Evolutionary conservation across 37 sponge, comb jelly and placozoan species (phyloP).

Genomic region (Chondrosia reniformis): DNA sequence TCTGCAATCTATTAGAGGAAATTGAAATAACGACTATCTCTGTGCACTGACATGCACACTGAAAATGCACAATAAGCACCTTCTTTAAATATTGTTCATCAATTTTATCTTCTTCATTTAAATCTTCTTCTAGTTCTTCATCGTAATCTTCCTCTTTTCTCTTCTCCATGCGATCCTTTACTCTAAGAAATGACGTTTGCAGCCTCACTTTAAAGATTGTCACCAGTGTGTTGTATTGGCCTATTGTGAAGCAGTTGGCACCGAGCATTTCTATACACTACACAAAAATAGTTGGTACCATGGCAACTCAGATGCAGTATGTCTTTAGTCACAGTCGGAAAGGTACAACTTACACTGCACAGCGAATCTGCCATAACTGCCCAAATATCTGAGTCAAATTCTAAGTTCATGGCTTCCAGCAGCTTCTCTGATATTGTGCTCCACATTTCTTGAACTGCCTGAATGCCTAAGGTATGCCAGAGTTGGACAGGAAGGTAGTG

Average conservation of each 20-base stretch:
- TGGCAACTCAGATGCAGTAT: no score
- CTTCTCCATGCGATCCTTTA: constrained; percentile 66
- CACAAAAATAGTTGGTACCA: background rate
- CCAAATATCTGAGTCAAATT: constrained; percentile 86
- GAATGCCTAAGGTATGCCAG: constrained; percentile 28
- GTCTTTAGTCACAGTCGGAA: no score
- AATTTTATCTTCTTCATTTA: constrained; percentile 81
- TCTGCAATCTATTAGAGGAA: constrained; percentile 66
- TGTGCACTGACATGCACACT: background rate
- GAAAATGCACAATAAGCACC: background rate
- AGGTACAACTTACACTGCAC: constrained; percentile 71
- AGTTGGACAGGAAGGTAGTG: background rate
- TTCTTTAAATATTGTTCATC: constrained; percentile 81
- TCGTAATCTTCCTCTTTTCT: constrained; percentile 95
- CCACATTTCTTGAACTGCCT: constrained; percentile 78
- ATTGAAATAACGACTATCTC: background rate
- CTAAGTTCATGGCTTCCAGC: constrained; percentile 78
- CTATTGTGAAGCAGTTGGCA: constrained; percentile 82
- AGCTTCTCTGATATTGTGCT: constrained; percentile 68
- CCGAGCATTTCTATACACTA: constrained; percentile 90
- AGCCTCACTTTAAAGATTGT: constrained; percentile 69
- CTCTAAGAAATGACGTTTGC: constrained; percentile 65
- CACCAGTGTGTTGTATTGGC: constrained; percentile 73
- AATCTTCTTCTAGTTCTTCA: constrained; percentile 94
- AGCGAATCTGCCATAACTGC: constrained; percentile 82